phyloP scores from a whole-genome alignment of 2,113 vertebrate species.

The Sapayoa aenigma region DNA sequence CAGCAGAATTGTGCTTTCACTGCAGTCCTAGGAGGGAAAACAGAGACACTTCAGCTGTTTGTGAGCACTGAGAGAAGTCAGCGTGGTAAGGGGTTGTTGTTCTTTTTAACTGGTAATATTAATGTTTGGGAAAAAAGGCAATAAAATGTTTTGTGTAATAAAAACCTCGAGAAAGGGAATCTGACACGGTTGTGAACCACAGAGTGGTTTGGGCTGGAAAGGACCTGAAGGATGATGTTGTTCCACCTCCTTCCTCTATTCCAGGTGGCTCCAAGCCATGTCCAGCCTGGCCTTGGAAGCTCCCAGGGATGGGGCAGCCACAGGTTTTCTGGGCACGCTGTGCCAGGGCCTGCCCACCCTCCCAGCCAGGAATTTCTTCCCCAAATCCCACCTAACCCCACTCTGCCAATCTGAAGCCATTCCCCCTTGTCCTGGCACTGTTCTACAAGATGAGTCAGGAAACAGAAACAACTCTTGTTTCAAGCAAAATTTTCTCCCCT shows the following conservation, averaged over 20 bases:
- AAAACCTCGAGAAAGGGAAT: neutral
- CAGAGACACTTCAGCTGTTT: neutral
- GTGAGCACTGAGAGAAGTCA: neutral
- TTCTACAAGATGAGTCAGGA: neutral
- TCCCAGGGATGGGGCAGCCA: neutral
- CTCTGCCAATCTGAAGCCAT: rapidly evolving
- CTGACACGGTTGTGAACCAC: neutral
- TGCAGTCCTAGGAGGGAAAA: slow-evolving; percentile 73
- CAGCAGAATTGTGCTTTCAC: slow-evolving; percentile 73
- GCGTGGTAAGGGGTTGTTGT: neutral
- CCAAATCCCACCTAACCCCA: rapidly evolving
- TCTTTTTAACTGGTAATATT: neutral
- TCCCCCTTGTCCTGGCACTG: too few relatives aligned
- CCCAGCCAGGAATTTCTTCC: rapidly evolving
- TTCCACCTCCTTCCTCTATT: neutral
- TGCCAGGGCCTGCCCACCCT: neutral
- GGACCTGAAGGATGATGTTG: rapidly evolving
- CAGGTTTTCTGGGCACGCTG: neutral
- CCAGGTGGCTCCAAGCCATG: too few relatives aligned
- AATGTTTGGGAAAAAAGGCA: neutral
- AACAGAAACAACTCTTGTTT: neutral
- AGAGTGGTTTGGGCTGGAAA: neutral
- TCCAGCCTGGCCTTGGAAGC: neutral
- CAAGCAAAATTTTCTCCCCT: neutral
- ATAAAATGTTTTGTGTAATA: neutral